Evolutionary conservation across 2,797 vertebrate genomes (phyloP).

Genomic region (Serranus cabrilla): DNA sequence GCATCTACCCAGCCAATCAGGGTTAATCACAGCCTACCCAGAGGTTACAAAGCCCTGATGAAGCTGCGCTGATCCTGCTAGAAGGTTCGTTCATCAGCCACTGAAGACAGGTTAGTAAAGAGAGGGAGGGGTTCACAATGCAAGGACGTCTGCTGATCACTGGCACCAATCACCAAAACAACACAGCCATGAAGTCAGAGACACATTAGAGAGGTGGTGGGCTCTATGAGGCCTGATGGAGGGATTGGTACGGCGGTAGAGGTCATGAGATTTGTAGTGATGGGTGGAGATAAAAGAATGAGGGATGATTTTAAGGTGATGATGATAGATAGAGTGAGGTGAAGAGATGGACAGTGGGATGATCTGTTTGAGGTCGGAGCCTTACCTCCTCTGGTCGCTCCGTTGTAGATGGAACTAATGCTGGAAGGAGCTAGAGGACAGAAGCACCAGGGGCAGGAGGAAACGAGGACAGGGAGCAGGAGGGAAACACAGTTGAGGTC

Average conservation of each 20-base stretch:
- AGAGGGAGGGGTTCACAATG: conserved; percentile 34
- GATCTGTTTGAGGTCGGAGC: conserved; percentile 28
- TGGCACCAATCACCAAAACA: conserved; percentile 58
- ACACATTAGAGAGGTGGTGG: conserved; percentile 36
- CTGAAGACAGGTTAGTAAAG: conserved; percentile 67
- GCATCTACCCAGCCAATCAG: conserved; percentile 61
- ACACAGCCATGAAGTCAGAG: conserved; percentile 59
- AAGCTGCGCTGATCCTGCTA: conserved; percentile 46
- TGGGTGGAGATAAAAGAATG: conserved; percentile 28
- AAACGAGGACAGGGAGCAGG: conserved; percentile 37
- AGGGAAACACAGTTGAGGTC: conserved; percentile 42
- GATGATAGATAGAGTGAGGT: conserved; percentile 25
- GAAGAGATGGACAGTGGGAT: conserved; percentile 10
- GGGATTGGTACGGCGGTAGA: background rate
- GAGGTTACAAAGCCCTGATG: conserved; percentile 34
- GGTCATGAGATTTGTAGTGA: conserved; percentile 18
- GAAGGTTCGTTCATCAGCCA: conserved; percentile 44
- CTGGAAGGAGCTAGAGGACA: conserved; percentile 86
- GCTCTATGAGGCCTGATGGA: conserved; percentile 43
- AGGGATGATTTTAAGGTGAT: conserved; percentile 40
- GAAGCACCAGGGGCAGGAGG: conserved; percentile 45
- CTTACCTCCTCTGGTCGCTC: conserved; percentile 89
- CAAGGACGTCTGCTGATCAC: conserved; percentile 34
- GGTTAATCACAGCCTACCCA: conserved; percentile 67
- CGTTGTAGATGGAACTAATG: conserved; percentile 88